Percentiles rank a stretch among this genome's conserved stretches.
Conservation (phyloP, 1,140 invertebrate genomes). For the Bacillus rossius region DNA sequence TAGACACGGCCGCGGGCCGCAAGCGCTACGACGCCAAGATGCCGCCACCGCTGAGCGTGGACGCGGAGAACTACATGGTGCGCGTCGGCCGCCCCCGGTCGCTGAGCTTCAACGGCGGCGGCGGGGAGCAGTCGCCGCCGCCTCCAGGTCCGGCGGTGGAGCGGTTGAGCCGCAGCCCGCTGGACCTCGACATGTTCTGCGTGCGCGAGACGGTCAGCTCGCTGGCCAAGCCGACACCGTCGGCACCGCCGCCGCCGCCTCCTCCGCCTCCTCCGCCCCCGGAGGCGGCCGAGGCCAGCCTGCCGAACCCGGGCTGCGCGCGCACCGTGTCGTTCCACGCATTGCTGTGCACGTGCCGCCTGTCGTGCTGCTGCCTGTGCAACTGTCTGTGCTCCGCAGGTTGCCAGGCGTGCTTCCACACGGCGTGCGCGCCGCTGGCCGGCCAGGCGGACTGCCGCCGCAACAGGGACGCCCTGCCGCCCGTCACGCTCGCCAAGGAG, state of each 20-base stretch:
- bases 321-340: conserved; percentile 47
- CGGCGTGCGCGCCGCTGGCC: conserved; percentile 50
- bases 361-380: conserved; percentile 54
- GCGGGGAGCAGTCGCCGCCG: not conserved
- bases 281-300: conserved; percentile 8
- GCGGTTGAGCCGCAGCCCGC: conserved; percentile 19
- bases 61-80: conserved; percentile 59
- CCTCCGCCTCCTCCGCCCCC: conserved; percentile 3
- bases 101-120: conserved; percentile 23
- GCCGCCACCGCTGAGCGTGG: conserved; percentile 37
- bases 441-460: conserved; percentile 51
- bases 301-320: conserved; percentile 39
- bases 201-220: conserved; percentile 35
- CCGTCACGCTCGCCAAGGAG: conserved; percentile 48
- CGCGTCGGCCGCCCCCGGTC: conserved; percentile 29
- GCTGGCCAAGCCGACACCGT: conserved; percentile 14
- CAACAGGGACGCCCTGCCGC: conserved; percentile 46
- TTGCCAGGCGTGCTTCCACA: conserved; percentile 61
- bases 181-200: conserved; percentile 36
- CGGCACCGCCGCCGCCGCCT: conserved; percentile 7
- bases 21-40: conserved; percentile 28
- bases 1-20: conserved; percentile 10
- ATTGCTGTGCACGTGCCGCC: conserved; percentile 46
- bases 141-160: conserved; percentile 15
- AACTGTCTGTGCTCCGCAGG: conserved; percentile 55